Base-by-base conservation (phyloP, 35 echinoderm and acorn worm genomes). In the Ophioderma brevispina region DNA sequence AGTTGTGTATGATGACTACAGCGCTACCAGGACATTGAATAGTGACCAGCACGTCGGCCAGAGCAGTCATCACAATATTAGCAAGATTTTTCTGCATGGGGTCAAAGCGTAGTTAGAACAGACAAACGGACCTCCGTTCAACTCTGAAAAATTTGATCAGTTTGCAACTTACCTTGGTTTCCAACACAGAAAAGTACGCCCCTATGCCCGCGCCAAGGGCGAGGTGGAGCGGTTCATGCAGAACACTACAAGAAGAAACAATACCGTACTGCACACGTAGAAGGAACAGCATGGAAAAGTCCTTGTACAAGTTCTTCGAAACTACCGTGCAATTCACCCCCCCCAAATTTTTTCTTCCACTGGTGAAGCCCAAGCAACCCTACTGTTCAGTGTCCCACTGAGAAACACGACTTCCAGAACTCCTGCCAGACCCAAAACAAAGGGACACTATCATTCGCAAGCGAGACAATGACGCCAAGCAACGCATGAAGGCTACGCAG, bases 71-170 rank as follows among this genome's bases (percentile, higher is more conserved):
- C 75, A 91, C 91, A n/a, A n/a, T n/a, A n/a, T n/a, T n/a, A n/a
- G n/a, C n/a, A n/a, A n/a, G n/a, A n/a, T n/a, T n/a, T n/a, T n/a
- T n/a, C n/a, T n/a, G n/a, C n/a, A n/a, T n/a, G n/a, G n/a, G n/a
- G n/a, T n/a, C n/a, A n/a, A n/a, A n/a, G n/a, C n/a, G n/a, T n/a
- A n/a, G n/a, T n/a, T n/a, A n/a, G 84, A 3, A 55, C 92, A 18
- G 87, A 97, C 63, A 97, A n/a, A 94, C 52, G 88, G 95, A n/a
- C n/a, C n/a, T n/a, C n/a, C n/a, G n/a, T n/a, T n/a, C 38, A 90
- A 97, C 52, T 84, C 87, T 15, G 8, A 25, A 13, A 91, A 97
- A n/a, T 94, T 97, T 55, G 59, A 77, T 17, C 25, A 41, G 0
- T 94, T 94, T 90, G 77, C 95, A 11, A 39, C 86, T 0, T 94